Evolutionary conservation across 1,140 invertebrate species (phyloP).

Genomic region (Drosophila erecta): DNA sequence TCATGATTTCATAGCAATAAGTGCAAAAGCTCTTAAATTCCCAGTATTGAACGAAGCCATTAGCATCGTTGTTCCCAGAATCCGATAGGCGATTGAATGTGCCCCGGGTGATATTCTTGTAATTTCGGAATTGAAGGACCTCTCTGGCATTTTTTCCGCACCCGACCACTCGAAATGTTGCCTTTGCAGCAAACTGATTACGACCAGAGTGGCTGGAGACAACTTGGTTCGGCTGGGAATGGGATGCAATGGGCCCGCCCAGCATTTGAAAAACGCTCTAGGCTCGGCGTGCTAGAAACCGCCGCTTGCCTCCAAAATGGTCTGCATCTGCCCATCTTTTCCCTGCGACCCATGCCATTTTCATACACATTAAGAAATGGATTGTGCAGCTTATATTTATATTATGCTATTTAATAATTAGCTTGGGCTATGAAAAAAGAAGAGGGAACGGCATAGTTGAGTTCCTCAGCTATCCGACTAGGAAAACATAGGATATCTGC

Average conservation of each 20-base stretch:
- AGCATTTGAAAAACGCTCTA: slow-evolving; percentile 65
- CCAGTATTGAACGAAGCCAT: too few relatives aligned
- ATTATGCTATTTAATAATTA: too few relatives aligned
- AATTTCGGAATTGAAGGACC: slow-evolving; percentile 27
- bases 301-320: slow-evolving; percentile 34
- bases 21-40: background rate
- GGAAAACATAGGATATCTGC: too few relatives aligned
- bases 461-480: too few relatives aligned
- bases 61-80: background rate
- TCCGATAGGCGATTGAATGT: slow-evolving; percentile 9
- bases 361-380: background rate
- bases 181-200: slow-evolving; percentile 46
- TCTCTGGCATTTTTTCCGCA: slow-evolving; percentile 11
- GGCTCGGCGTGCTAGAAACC: slow-evolving; percentile 32
- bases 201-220: slow-evolving; percentile 31
- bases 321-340: slow-evolving; percentile 10
- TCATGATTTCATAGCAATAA: too few relatives aligned
- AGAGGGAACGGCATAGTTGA: too few relatives aligned
- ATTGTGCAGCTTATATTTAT: too few relatives aligned
- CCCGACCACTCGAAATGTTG: slow-evolving; percentile 34
- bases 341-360: background rate
- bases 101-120: background rate
- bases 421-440: too few relatives aligned
- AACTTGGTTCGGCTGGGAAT: slow-evolving; percentile 46
- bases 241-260: slow-evolving; percentile 52